Evolutionary conservation across 2,888 invertebrate genomes (phyloP).

Genomic region (Hyles lineata): DNA sequence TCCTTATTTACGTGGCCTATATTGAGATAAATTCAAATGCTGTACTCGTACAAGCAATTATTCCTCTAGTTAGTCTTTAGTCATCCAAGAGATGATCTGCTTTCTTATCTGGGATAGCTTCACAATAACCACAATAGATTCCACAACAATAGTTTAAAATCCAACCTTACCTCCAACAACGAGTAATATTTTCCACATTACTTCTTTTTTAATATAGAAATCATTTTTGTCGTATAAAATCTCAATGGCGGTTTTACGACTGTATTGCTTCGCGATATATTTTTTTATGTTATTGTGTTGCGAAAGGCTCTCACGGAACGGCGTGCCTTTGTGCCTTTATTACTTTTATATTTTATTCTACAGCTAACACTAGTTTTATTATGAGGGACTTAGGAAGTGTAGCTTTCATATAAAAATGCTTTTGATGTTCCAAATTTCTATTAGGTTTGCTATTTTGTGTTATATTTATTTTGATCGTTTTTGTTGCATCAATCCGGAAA

Average conservation of each 20-base stretch:
- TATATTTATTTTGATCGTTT: neutral
- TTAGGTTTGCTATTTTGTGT: neutral
- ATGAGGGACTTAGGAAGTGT: slow-evolving; percentile 5
- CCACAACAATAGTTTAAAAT: neutral
- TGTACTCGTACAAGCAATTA: too few species aligned
- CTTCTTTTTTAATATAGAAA: slow-evolving; percentile 23
- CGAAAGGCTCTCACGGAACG: slow-evolving; percentile 9
- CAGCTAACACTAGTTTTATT: slow-evolving; percentile 26
- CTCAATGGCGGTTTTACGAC: slow-evolving; percentile 19
- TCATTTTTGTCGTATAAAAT: slow-evolving; percentile 26
- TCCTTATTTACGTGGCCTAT: too few species aligned
- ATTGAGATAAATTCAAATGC: too few species aligned
- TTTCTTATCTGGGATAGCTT: too few species aligned
- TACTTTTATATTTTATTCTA: slow-evolving; percentile 19
- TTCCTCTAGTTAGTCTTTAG: too few species aligned
- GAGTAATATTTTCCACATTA: slow-evolving; percentile 24
- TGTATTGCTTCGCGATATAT: slow-evolving; percentile 26
- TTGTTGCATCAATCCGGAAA: too few species aligned
- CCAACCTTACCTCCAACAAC: slow-evolving; percentile 4
- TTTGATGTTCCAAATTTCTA: neutral
- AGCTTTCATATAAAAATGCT: slow-evolving; percentile 6
- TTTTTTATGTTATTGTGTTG: slow-evolving; percentile 27
- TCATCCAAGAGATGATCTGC: too few species aligned
- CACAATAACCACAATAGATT: too few species aligned
- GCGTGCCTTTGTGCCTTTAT: slow-evolving; percentile 24